phyloP scores from a whole-genome alignment of 2,797 vertebrate genomes.

The Tympanoctomys barrerae region DNA sequence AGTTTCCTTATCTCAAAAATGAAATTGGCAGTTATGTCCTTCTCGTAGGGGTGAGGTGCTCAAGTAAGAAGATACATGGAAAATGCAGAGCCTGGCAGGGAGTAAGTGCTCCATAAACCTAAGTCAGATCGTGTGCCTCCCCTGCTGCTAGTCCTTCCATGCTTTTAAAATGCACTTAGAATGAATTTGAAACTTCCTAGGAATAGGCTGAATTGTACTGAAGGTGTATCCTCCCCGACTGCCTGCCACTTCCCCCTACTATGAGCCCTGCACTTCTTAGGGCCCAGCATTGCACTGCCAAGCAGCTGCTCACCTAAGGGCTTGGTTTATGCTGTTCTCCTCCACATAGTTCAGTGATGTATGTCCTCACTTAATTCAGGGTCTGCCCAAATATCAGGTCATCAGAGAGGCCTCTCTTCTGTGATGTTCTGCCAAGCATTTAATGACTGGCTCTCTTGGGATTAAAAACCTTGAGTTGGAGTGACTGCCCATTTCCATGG shows the following conservation, averaged over 20 bases:
- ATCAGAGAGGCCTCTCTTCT: neutral
- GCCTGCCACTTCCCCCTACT: neutral
- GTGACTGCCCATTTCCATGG: neutral
- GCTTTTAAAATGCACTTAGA: neutral
- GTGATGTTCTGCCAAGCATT: neutral
- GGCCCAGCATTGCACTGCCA: neutral
- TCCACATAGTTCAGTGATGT: neutral
- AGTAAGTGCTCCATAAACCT: neutral
- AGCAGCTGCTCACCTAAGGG: neutral
- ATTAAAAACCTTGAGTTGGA: neutral
- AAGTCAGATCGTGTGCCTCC: neutral
- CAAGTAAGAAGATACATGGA: neutral
- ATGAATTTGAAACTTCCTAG: neutral
- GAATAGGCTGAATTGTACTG: neutral
- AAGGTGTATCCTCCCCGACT: neutral
- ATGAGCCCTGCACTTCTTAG: no score
- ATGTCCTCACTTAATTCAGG: neutral
- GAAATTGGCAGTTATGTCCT: neutral
- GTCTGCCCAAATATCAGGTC: neutral
- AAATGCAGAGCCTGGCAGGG: neutral
- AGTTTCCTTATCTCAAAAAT: conserved; percentile 12
- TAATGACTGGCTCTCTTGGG: neutral
- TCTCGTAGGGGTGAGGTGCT: neutral
- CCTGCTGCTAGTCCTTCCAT: neutral
- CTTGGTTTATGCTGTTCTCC: no score